phyloP scores from a whole-genome alignment of 2,888 invertebrate species.

The Hirtodrosophila trivittata region DNA sequence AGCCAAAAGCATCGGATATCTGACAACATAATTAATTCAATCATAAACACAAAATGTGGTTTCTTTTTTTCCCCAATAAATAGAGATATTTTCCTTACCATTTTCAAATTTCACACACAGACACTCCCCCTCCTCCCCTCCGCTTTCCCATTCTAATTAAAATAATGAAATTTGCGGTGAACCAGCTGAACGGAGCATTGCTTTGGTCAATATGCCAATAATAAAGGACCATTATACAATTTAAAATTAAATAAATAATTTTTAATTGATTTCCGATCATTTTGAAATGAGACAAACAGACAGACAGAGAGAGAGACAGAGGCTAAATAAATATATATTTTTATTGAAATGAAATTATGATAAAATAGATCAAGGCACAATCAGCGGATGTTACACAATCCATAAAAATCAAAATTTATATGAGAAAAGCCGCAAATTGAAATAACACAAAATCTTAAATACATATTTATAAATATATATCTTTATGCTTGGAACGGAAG shows the following conservation, averaged over 20 bases:
- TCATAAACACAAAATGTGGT: constrained; percentile 41
- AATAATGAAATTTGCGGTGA: constrained; percentile 54
- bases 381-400: constrained; percentile 23
- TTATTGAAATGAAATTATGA: constrained; percentile 28
- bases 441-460: constrained; percentile 6
- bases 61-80: constrained; percentile 6
- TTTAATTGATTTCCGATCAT: constrained; percentile 70
- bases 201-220: constrained; percentile 1
- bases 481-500: constrained; percentile 6
- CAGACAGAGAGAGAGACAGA: background rate
- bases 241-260: constrained; percentile 44
- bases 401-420: constrained; percentile 23
- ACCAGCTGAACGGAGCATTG: constrained; percentile 11
- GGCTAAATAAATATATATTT: constrained; percentile 10
- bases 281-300: constrained; percentile 14
- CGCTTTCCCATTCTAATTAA: constrained; percentile 34
- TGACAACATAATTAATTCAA: constrained; percentile 31
- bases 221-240: constrained; percentile 6
- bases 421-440: constrained; percentile 36
- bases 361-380: constrained; percentile 38
- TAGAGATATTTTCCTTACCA: constrained; percentile 28
- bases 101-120: constrained; percentile 8
- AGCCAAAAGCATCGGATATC: no score
- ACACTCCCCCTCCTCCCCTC: constrained; percentile 5
- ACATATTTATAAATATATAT: constrained; percentile 2